phyloP scores from a whole-genome alignment of 2,888 invertebrate species.

The Chironomus tentans region DNA sequence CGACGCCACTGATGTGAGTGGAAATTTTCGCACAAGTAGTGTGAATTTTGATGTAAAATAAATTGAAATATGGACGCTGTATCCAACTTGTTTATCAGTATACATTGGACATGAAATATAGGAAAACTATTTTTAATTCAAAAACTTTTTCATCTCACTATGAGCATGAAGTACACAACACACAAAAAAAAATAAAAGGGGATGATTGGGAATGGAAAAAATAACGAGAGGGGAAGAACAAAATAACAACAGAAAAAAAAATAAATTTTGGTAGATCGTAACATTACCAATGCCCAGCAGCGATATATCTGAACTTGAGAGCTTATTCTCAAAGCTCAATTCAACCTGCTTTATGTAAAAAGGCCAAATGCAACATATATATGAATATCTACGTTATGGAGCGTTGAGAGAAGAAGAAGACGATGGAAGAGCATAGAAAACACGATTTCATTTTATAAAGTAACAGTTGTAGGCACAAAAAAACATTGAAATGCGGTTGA shows the following conservation, averaged over 20 bases:
- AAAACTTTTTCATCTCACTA: not conserved
- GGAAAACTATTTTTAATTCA: constrained; percentile 1
- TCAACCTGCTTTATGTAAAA: not conserved
- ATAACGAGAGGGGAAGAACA: not conserved
- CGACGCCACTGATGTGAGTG: too few species aligned
- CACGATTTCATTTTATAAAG: too few species aligned
- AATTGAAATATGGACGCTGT: too few species aligned
- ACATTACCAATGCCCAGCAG: not conserved
- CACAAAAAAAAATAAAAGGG: not conserved
- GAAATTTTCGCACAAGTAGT: too few species aligned
- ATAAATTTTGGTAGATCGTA: not conserved
- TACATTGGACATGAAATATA: too few species aligned
- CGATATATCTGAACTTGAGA: constrained; percentile 1
- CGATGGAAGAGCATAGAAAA: too few species aligned
- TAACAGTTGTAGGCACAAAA: not conserved
- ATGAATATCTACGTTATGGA: too few species aligned
- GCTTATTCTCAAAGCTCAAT: constrained; percentile 6
- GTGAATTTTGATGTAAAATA: too few species aligned
- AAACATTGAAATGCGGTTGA: not conserved
- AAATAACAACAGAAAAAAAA: not conserved
- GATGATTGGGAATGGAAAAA: not conserved
- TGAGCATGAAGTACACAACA: not conserved
- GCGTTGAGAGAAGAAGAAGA: too few species aligned
- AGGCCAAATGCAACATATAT: not conserved
- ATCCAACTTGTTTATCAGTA: too few species aligned